phyloP scores from a whole-genome alignment of 1,140 invertebrate species.

The Ctenoplectra terminalis region DNA sequence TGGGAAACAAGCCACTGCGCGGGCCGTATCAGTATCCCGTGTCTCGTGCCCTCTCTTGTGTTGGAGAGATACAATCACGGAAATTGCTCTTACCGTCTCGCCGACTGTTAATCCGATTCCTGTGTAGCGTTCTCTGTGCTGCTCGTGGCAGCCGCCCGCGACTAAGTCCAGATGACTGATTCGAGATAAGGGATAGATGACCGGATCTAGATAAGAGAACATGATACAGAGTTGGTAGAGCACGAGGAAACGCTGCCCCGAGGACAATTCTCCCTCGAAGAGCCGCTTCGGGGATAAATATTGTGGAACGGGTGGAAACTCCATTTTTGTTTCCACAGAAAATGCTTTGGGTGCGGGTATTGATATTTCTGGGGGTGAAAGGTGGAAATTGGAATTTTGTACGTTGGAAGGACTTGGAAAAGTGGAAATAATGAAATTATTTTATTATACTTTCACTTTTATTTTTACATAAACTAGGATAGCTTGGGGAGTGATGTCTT shows the following conservation, averaged over 20 bases:
- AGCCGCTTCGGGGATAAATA: background rate
- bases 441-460: too few species aligned
- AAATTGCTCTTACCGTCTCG: slow-evolving; percentile 73
- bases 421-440: too few species aligned
- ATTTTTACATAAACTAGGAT: too few species aligned
- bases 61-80: slow-evolving; percentile 67
- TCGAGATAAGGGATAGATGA: slow-evolving; percentile 62
- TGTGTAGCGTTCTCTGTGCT: slow-evolving; percentile 41
- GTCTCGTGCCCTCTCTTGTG: slow-evolving; percentile 25
- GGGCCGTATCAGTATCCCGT: slow-evolving; percentile 48
- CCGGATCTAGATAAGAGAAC: slow-evolving; percentile 47
- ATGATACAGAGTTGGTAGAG: slow-evolving; percentile 13
- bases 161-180: slow-evolving; percentile 58
- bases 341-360: too few species aligned
- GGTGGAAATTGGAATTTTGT: too few species aligned
- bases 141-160: slow-evolving; percentile 19
- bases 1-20: slow-evolving; percentile 38
- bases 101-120: slow-evolving; percentile 70
- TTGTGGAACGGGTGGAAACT: background rate
- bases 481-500: too few species aligned
- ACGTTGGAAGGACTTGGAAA: too few species aligned
- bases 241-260: background rate
- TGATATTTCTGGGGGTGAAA: too few species aligned
- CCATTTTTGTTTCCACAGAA: background rate
- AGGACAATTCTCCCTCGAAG: background rate